A percentile compares a stretch with the other conserved stretches of the same genome.
phyloP scores from a whole-genome alignment of 2,797 vertebrate genomes.

The Podarcis lilfordi region DNA sequence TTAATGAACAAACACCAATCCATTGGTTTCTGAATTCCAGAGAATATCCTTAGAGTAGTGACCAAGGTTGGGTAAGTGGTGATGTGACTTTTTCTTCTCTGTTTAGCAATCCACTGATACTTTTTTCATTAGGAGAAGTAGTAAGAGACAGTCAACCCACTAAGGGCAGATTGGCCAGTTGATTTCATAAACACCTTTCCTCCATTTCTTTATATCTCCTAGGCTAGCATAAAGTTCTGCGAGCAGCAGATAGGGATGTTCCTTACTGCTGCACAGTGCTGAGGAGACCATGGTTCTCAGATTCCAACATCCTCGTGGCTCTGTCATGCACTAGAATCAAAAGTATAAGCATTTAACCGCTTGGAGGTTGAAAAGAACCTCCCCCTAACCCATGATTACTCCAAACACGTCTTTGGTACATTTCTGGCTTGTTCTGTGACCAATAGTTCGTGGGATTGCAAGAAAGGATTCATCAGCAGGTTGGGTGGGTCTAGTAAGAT shows the following conservation, averaged over 20 bases:
- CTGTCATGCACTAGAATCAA: too few relatives aligned
- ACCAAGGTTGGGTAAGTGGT: not conserved
- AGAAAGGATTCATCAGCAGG: not conserved
- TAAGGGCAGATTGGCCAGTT: not conserved
- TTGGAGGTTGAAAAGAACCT: not conserved
- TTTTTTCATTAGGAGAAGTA: not conserved
- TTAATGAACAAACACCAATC: not conserved
- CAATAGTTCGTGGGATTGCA: not conserved
- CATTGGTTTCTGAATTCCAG: not conserved
- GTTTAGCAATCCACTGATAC: not conserved
- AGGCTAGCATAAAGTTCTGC: not conserved
- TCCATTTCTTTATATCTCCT: not conserved
- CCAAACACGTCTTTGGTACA: not conserved
- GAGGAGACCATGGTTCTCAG: too few relatives aligned
- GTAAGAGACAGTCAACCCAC: not conserved
- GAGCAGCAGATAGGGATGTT: not conserved
- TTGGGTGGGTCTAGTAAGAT: not conserved
- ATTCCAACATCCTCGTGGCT: not conserved
- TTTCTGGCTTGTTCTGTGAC: not conserved
- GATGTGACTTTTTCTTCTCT: not conserved
- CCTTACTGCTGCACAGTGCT: not conserved
- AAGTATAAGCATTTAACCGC: not conserved
- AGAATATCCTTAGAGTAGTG: not conserved
- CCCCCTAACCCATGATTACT: not conserved
- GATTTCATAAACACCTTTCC: not conserved